These are phyloP conservation scores for Lasiurus borealis DNA, from an alignment of 2,113 vertebrate species.

Conservation along the genomic window DNA sequence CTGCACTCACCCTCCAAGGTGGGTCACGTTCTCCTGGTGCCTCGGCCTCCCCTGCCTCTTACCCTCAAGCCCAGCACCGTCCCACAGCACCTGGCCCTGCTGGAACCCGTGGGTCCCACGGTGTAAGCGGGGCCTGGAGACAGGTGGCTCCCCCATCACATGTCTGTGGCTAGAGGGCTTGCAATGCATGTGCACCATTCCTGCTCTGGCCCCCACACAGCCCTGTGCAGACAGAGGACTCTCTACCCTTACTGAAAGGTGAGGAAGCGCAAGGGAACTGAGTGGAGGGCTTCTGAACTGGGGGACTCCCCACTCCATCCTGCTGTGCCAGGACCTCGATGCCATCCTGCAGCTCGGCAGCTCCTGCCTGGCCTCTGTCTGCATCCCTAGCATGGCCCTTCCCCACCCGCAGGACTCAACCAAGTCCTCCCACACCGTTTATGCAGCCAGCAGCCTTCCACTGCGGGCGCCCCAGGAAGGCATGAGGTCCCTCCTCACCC, in stretches of 20 bases:
- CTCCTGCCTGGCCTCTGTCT: neutral
- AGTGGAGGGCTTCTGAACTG: neutral
- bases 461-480: neutral
- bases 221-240: neutral
- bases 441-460: neutral
- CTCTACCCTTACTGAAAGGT: neutral
- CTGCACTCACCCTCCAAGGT: neutral
- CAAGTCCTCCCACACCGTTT: neutral
- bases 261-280: neutral
- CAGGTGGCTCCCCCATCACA: rapidly evolving
- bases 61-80: neutral
- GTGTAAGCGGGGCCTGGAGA: too few relatives aligned
- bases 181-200: rapidly evolving
- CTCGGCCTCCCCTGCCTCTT: neutral
- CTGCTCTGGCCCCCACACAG: neutral
- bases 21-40: neutral
- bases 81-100: neutral
- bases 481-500: neutral
- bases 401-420: neutral
- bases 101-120: rapidly evolving
- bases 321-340: neutral
- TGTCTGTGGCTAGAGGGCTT: neutral
- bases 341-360: rapidly evolving
- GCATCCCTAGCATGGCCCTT: neutral
- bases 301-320: neutral